Evolutionary conservation across 1,140 invertebrate species (phyloP), one percentile per base, ranked within the genome.

Genomic region (Drosophila trapezifrons): DNA sequence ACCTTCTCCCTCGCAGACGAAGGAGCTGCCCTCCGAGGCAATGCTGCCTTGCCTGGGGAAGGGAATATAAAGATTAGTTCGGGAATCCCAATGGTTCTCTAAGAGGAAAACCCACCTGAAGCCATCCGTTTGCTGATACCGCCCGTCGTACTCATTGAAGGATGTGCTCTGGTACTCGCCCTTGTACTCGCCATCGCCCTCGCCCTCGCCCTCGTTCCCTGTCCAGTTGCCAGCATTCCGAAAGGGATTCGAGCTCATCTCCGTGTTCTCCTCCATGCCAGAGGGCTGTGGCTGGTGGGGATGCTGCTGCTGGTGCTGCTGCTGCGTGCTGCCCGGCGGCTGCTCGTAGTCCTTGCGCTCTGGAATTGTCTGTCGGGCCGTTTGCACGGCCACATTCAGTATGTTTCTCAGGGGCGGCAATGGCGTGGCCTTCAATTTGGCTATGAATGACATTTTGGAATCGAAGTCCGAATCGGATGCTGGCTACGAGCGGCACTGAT

Each of bases 351-450:
- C 85, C 57, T 92, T 86, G 51, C 95, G 95, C 29, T 96, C 95
- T 25, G 96, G 96, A 90, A 97, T 94, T 80, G 95, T 94, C 75
- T 96, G 95, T 63, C 96, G 94, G 32, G 96, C 93, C 18, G 96
- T 96, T 91, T 96, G 96, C 94, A 96, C 95, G 3, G 96, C 95
- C 54, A 96, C 96, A 87, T 96, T 96, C 70, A 97, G 90, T 17
- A 95, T 95, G 81, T 96, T 96, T 77, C 94, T 94, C 46, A 96
- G 90, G 29, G 96, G 95, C 15, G 96, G 96, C 76, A 96, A 92
- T 76, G 90, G 83, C 40, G 79, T 80, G 54, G 90, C 85, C 77
- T 91, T 91, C 46, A 92, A 77, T 78, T 92, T 91, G 71, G 89
- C 80, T 80, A 92, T 80, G 77, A 92, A 92, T 78, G 91, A 83